Base-by-base conservation (phyloP, 1,140 invertebrate species). In the Zophobas morio region DNA sequence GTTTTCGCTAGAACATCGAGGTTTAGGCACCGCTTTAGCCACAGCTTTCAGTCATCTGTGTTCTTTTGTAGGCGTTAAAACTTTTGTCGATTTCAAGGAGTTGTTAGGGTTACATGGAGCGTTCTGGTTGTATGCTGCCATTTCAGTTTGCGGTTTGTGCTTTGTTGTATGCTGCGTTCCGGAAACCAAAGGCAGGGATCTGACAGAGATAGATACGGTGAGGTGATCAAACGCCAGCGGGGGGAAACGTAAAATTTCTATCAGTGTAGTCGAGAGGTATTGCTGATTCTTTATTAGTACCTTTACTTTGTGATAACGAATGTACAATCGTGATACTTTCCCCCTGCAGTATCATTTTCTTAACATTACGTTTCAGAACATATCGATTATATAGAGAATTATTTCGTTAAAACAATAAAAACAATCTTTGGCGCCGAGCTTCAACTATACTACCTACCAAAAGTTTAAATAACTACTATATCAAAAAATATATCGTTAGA, bases 11-110 rank as follows among this genome's bases (percentile, higher is more conserved):
- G 94, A 95, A 85, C 95, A 95, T 81, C 90, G 95, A 79, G 94
- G 94, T 78, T 89, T 94, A 42, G 95, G 95, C 8, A 94, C 93
- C 76, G 94, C 94, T 46, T 89, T 97, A 81, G 94, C 95, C 40
- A 94, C 94, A 0, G 92, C 94, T 79, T 95, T 95, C 85, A 96
- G 94, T 84, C 96, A 97, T 90, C 90, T 94, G 6, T 96, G 94
- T 87, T 95, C 95, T 74, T 97, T 97, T 85, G 89, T 96, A 20
- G 94, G 95, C 42, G 96, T 96, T 5, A 96, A 96, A 87, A 94
- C 95, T 47, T 96, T 96, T 85, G 91, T 94, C 73, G 92, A 95
- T 83, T 92, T 97, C 83, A 91, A 95, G 86, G 89, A 91, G 84
- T 85, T 90, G 5, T 88, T 97, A 46, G 95, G 95, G 0, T 84